Conservation (phyloP, 2,113 vertebrate species). For the Sphyrna mokarran region DNA sequence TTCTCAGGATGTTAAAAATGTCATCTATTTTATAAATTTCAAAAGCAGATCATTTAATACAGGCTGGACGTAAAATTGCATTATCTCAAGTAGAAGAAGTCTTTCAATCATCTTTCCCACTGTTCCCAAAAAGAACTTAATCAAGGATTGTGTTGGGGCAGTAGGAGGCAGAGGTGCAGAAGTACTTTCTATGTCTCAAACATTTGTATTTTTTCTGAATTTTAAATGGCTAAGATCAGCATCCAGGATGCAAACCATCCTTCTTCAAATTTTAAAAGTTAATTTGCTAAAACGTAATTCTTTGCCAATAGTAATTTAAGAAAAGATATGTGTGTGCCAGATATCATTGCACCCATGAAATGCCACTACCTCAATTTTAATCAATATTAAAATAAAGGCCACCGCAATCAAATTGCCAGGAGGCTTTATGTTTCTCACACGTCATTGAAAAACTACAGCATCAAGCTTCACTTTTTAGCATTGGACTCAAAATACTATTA, state of each 20-base stretch:
- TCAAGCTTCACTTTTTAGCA: background rate
- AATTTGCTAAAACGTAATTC: background rate
- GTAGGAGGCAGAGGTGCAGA: background rate
- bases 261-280: background rate
- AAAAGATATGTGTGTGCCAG: background rate
- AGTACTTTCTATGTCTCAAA: background rate
- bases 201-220: background rate
- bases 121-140: too few relatives aligned
- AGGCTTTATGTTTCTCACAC: background rate
- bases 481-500: background rate
- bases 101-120: background rate
- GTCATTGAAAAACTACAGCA: background rate
- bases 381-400: background rate
- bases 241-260: background rate
- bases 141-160: background rate
- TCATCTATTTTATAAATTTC: background rate
- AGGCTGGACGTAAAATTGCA: background rate
- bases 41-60: background rate
- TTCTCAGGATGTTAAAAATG: background rate
- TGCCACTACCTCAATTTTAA: background rate
- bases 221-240: background rate
- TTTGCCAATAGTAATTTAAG: background rate
- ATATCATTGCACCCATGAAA: background rate
- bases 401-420: background rate
- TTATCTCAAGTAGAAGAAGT: too few relatives aligned